A percentile compares a stretch with the other conserved stretches of the same genome.
Evolutionary conservation across 2,797 vertebrate genomes (phyloP).

Genomic region (Sitta carolinensis): DNA sequence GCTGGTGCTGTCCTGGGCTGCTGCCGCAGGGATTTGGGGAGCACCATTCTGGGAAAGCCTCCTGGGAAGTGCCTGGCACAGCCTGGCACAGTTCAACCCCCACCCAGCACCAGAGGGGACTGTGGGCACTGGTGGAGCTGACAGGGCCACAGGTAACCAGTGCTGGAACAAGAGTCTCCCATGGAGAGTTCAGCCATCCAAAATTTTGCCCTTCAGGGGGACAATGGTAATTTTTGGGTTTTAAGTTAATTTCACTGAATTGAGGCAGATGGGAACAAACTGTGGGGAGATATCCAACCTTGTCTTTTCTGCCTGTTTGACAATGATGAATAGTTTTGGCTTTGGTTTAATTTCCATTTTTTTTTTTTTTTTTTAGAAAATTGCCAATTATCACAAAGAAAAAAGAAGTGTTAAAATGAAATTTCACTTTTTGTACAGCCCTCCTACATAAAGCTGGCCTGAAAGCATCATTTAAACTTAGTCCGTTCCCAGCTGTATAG

Average conservation of each 20-base stretch:
- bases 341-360: background rate
- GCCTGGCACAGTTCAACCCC: background rate
- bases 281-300: background rate
- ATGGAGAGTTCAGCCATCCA: background rate
- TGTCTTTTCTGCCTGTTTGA: background rate
- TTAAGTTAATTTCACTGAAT: background rate
- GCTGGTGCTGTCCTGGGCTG: background rate
- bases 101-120: background rate
- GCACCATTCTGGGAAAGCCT: background rate
- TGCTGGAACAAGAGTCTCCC: background rate
- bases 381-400: background rate
- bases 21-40: background rate
- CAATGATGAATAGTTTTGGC: background rate
- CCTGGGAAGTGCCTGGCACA: background rate
- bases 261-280: background rate
- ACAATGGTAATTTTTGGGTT: background rate
- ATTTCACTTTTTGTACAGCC: background rate
- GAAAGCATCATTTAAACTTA: background rate
- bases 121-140: accelerated
- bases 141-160: background rate
- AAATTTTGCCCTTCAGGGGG: background rate
- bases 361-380: background rate
- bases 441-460: background rate
- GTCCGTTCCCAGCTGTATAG: background rate
- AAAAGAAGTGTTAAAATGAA: background rate